Conservation (phyloP, 1,140 invertebrate species). For the Megalonaias nervosa region DNA sequence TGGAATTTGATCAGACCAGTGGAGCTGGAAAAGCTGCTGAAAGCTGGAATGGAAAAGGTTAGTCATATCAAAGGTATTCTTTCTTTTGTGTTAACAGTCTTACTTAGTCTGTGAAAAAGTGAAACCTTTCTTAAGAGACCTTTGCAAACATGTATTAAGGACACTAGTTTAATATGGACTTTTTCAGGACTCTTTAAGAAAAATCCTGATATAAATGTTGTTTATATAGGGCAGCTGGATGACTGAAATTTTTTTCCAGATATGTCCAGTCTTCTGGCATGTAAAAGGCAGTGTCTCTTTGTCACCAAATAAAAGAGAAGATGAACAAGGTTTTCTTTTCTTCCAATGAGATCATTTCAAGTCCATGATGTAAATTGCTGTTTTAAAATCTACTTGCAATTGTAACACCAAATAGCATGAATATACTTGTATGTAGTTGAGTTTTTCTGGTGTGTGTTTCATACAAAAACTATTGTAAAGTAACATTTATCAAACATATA, state of each 20-base stretch:
- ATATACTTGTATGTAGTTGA: too few species aligned
- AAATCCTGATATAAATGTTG: neutral
- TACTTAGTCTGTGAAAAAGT: neutral
- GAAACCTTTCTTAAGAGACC: neutral
- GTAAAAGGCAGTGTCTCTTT: too few species aligned
- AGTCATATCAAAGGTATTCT: slow-evolving; percentile 3
- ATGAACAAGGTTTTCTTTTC: too few species aligned
- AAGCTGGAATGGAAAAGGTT: slow-evolving; percentile 51
- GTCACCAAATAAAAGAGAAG: too few species aligned
- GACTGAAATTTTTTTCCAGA: neutral
- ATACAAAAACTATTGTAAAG: too few species aligned
- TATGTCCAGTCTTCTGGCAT: neutral
- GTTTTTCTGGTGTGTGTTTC: too few species aligned
- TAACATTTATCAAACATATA: too few species aligned
- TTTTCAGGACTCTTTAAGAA: too few species aligned
- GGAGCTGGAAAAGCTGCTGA: slow-evolving; percentile 45
- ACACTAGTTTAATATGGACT: neutral
- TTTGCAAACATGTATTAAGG: neutral
- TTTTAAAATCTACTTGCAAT: too few species aligned
- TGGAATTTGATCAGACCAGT: slow-evolving; percentile 17
- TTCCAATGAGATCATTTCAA: too few species aligned
- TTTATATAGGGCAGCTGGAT: neutral
- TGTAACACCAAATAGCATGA: too few species aligned
- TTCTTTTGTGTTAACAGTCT: neutral
- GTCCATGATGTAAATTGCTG: too few species aligned